Conservation (phyloP, 2,888 invertebrate genomes). For the Bombyx huttoni region DNA sequence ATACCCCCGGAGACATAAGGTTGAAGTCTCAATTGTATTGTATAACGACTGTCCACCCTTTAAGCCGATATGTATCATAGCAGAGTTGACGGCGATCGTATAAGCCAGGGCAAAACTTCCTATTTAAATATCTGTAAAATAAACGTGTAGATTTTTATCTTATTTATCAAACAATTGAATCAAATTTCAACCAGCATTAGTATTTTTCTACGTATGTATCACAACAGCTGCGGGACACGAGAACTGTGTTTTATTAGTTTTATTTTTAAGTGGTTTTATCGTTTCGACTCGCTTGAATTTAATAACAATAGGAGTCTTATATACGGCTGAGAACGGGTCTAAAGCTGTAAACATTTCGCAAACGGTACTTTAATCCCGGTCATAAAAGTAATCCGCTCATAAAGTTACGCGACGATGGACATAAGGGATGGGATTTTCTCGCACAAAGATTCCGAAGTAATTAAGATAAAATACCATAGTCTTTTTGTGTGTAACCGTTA, state of each 20-base stretch:
- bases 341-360: conserved; percentile 64
- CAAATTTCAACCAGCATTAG: no score
- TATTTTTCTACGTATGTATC: no score
- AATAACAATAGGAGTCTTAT: conserved; percentile 6
- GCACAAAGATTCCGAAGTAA: conserved; percentile 68
- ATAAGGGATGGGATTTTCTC: conserved; percentile 67
- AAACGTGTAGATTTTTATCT: no score
- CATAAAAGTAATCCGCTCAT: conserved; percentile 71
- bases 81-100: no score
- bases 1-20: no score
- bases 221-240: background rate
- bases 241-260: background rate
- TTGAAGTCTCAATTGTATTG: no score
- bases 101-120: no score
- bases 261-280: background rate
- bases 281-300: background rate
- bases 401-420: conserved; percentile 70
- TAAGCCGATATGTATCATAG: no score
- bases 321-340: conserved; percentile 38
- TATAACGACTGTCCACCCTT: no score
- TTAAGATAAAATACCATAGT: conserved; percentile 67
- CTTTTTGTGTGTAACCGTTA: conserved; percentile 54
- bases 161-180: no score
- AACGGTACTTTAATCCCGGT: conserved; percentile 64
- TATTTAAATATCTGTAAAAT: no score